Conservation (phyloP, 2,888 invertebrate species). For the Thelaira solivaga region DNA sequence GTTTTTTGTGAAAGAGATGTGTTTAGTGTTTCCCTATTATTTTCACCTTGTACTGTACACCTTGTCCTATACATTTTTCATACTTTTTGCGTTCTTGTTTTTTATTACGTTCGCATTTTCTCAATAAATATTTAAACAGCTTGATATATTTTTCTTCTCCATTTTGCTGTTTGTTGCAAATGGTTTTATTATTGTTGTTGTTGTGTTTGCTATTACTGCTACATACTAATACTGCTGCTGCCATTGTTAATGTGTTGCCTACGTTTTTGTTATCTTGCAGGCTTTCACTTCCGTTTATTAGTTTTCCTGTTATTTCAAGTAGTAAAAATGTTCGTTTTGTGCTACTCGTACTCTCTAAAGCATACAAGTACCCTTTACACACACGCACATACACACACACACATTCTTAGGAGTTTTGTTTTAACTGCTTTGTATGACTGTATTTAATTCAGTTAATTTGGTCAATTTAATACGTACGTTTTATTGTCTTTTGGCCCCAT, state of each 20-base stretch:
- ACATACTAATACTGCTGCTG: too few relatives aligned
- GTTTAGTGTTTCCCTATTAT: too few relatives aligned
- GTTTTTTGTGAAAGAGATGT: too few relatives aligned
- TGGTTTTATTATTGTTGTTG: neutral
- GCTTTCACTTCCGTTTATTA: constrained; percentile 17
- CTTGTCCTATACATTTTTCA: neutral
- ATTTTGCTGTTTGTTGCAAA: neutral
- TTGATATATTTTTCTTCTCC: neutral
- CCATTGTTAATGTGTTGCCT: neutral
- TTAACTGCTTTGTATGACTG: neutral
- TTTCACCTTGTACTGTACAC: neutral
- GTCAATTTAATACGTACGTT: too few relatives aligned
- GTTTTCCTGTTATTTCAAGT: neutral
- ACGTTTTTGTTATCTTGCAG: neutral
- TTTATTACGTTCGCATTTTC: neutral
- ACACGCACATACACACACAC: neutral
- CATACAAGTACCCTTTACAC: too few relatives aligned
- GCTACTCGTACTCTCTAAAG: neutral
- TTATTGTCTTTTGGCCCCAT: too few relatives aligned
- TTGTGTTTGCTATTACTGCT: too few relatives aligned
- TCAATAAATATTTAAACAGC: constrained; percentile 5
- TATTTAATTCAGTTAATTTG: too few relatives aligned
- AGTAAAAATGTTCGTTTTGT: neutral
- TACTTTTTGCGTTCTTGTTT: neutral
- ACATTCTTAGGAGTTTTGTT: neutral